These are phyloP conservation scores for Dioctria rufipes DNA, from an alignment of 2,888 invertebrate genomes.

Conservation along the genomic window DNA sequence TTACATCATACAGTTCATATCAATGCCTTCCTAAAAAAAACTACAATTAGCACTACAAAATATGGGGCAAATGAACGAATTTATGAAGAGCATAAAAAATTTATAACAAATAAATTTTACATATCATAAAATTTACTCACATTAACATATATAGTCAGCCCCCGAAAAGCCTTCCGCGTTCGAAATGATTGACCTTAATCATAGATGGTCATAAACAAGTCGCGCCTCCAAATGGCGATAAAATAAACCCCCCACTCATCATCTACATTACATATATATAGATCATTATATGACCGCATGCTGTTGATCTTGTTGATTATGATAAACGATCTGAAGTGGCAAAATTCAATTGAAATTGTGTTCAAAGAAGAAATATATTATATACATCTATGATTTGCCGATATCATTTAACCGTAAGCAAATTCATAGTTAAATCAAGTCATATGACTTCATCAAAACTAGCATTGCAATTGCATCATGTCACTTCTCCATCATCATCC, in stretches of 20 bases:
- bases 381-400: not conserved
- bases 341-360: constrained; percentile 19
- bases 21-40: no score
- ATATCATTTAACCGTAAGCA: not conserved
- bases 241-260: not conserved
- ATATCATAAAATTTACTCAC: no score
- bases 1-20: no score
- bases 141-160: no score
- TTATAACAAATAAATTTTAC: no score
- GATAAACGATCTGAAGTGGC: constrained; percentile 33
- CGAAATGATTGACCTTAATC: constrained; percentile 44
- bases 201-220: constrained; percentile 26
- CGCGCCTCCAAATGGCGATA: not conserved
- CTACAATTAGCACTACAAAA: no score
- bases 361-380: not conserved
- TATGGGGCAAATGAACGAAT: no score
- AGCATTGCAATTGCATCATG: not conserved
- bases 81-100: no score
- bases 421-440: not conserved
- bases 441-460: not conserved
- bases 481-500: not conserved
- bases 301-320: constrained; percentile 17
- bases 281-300: no score
- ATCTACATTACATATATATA: no score
- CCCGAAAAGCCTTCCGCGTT: constrained; percentile 19